phyloP scores from a whole-genome alignment of 2,888 invertebrate species.

The Eupithecia dodoneata region DNA sequence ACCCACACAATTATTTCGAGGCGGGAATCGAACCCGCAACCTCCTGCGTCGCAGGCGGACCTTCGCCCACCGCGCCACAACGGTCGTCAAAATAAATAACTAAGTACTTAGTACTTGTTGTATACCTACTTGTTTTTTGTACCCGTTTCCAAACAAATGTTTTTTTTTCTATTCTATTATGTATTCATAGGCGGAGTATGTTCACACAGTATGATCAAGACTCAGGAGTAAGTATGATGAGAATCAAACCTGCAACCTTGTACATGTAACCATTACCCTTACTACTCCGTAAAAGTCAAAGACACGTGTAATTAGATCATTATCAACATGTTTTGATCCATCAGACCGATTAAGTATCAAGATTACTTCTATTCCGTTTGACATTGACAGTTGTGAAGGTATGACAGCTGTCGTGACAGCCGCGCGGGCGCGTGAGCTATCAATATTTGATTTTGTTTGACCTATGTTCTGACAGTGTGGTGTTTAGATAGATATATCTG shows the following conservation, averaged over 20 bases:
- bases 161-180: too few relatives aligned
- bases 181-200: too few relatives aligned
- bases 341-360: slow-evolving; percentile 7
- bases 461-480: neutral
- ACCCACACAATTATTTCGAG: too few relatives aligned
- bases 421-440: neutral
- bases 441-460: slow-evolving; percentile 8
- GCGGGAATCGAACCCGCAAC: too few relatives aligned
- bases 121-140: too few relatives aligned
- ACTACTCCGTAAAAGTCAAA: neutral
- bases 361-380: slow-evolving; percentile 14
- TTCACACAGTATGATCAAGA: too few relatives aligned
- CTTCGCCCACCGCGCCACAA: too few relatives aligned
- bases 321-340: slow-evolving; percentile 14
- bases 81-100: too few relatives aligned
- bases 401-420: slow-evolving; percentile 44
- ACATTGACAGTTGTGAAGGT: slow-evolving; percentile 21
- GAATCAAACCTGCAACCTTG: neutral
- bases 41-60: too few relatives aligned
- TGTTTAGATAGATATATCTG: neutral
- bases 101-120: too few relatives aligned
- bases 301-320: slow-evolving; percentile 1
- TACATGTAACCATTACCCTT: neutral
- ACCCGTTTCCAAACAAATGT: too few relatives aligned
- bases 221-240: neutral